These are phyloP conservation scores for Cotesia congregata DNA, from an alignment of 2,888 invertebrate species.

Conservation along the genomic window DNA sequence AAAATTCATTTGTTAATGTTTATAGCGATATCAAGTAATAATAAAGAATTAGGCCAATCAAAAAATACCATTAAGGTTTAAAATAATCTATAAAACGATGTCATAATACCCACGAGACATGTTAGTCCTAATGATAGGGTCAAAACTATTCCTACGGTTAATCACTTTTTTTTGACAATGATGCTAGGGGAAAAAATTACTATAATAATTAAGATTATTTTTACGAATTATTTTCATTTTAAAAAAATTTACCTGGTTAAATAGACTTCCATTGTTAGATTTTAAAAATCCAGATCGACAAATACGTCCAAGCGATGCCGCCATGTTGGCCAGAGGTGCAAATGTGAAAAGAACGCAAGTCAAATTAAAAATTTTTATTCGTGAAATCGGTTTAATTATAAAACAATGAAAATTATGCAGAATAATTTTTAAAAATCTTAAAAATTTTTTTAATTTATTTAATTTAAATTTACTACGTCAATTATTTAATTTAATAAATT, in stretches of 20 bases:
- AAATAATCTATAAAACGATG: slow-evolving; percentile 11
- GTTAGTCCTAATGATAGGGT: not conserved
- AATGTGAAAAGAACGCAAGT: slow-evolving; percentile 58
- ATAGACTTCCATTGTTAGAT: slow-evolving; percentile 77
- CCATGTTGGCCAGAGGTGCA: slow-evolving; percentile 79
- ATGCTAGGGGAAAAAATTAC: not conserved
- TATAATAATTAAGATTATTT: not conserved
- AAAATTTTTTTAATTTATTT: not conserved
- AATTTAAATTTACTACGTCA: not conserved
- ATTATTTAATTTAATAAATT: not conserved
- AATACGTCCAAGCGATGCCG: slow-evolving; percentile 89
- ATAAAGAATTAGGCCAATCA: not conserved
- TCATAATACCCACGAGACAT: slow-evolving; percentile 29
- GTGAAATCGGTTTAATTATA: not conserved
- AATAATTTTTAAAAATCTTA: not conserved
- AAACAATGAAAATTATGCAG: not conserved
- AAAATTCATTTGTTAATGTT: not conserved
- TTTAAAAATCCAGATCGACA: slow-evolving; percentile 85
- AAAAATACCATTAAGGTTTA: not conserved
- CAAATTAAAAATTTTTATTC: slow-evolving; percentile 42
- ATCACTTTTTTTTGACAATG: slow-evolving; percentile 18
- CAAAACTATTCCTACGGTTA: not conserved
- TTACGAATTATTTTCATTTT: not conserved
- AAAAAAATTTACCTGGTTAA: slow-evolving; percentile 79
- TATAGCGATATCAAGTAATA: not conserved